Base-by-base conservation (phyloP, 2,888 invertebrate genomes). In the Xestia xanthographa region DNA sequence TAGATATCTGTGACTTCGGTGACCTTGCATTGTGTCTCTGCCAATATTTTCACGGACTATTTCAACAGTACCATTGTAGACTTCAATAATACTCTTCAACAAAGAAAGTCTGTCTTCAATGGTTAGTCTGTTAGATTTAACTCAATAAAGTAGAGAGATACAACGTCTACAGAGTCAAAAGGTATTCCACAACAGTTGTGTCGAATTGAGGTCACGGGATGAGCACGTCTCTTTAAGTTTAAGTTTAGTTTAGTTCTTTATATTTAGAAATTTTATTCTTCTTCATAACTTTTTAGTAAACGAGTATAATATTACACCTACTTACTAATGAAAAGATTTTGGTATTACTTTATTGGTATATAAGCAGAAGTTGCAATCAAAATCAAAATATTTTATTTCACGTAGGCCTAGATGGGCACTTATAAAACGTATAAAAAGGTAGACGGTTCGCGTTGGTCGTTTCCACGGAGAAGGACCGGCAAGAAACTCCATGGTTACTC, bases 151-250 rank as follows among this genome's bases (percentile, higher is more conserved):
- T 29, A 41, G 63, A 80, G 34, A 65, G 41, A 43, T 5, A 50
- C 22, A 43, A n/a, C 26, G 26, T 45, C 43, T 75, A 26, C 43
- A 14, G n/a, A 53, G 17, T 4, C 14, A 38, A 75, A 81, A 50
- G 81, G 41, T 75, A 65, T 66, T 43, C 43, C 0, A 20, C 65
- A 65, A 66, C 48, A 58, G 65, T 81, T 78, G 82, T 43, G 56
- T 20, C 34, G 22, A 60, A 81, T 81, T 77, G 50, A 38, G 76
- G 82, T 78, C 82, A 81, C 48, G 43, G 20, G 5, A 34, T 75
- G 34, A 34, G 56, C 34, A 20, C 41, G 26, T 26, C 63, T 26
- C 17, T 1, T 6, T 1, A 43, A 58, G n/a, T 48, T 65, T 77
- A n/a, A 12, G 41, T 75, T 26, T n/a, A n/a, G n/a, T n/a, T n/a